Evolutionary conservation across 2,888 invertebrate genomes (phyloP).

Genomic region (Tachina fera): DNA sequence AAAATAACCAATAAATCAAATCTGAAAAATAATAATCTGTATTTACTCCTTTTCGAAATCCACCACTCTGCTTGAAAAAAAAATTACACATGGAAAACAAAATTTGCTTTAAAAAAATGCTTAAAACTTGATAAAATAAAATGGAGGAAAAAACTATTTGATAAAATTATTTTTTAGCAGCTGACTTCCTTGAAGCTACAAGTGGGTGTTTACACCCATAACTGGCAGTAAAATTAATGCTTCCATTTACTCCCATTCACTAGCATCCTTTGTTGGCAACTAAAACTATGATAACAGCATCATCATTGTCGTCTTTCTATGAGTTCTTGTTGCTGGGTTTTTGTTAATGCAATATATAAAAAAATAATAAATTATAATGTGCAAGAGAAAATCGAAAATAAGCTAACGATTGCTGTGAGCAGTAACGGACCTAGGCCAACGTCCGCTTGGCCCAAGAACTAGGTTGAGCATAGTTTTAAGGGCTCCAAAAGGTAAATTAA

Average conservation of each 20-base stretch:
- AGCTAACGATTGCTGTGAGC: background rate
- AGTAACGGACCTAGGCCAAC: background rate
- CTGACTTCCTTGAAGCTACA: conserved; percentile 69
- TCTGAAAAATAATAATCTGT: no score
- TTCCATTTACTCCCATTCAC: conserved; percentile 30
- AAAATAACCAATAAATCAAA: no score
- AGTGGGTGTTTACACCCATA: conserved; percentile 60
- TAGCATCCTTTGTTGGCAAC: conserved; percentile 17
- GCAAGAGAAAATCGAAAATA: conserved; percentile 1
- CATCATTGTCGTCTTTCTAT: conserved; percentile 66
- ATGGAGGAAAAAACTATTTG: background rate
- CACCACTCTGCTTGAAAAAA: background rate
- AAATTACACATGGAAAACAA: conserved; percentile 44
- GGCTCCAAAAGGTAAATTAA: no score
- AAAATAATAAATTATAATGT: conserved; percentile 30
- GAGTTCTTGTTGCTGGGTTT: conserved; percentile 61
- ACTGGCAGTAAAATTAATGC: conserved; percentile 29
- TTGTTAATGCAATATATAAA: conserved; percentile 34
- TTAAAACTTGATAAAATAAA: no score
- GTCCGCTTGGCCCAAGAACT: no score
- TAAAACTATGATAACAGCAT: conserved; percentile 36
- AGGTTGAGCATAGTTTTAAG: no score
- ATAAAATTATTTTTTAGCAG: conserved; percentile 50
- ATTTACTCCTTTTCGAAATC: background rate
- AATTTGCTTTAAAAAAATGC: conserved; percentile 32